A percentile compares a stretch with the other conserved stretches of the same genome.
These are phyloP conservation scores for Taphrorychus bicolor DNA, from an alignment of 2,888 invertebrate genomes.

Conservation along the genomic window DNA sequence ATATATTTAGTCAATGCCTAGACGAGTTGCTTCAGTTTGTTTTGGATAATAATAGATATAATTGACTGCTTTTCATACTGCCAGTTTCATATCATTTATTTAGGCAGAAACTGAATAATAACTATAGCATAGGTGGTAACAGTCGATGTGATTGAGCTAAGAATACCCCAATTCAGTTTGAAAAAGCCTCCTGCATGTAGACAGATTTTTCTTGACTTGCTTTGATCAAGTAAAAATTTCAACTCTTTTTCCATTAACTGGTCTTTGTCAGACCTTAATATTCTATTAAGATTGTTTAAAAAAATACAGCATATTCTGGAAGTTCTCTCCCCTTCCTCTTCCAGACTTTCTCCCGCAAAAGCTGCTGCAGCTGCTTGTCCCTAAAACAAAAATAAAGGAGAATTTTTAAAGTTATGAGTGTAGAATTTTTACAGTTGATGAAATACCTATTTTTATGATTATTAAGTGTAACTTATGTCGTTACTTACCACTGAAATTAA, in stretches of 20 bases:
- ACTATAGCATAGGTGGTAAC: slow-evolving; percentile 38
- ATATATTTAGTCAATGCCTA: too few relatives aligned
- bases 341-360: slow-evolving; percentile 26
- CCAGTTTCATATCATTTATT: slow-evolving; percentile 15
- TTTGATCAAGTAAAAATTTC: slow-evolving; percentile 25
- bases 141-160: slow-evolving; percentile 33
- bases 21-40: too few relatives aligned
- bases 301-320: slow-evolving; percentile 23
- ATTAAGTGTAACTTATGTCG: too few relatives aligned
- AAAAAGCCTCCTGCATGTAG: slow-evolving; percentile 40
- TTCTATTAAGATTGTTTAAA: slow-evolving; percentile 19
- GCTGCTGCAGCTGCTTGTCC: slow-evolving; percentile 27
- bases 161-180: slow-evolving; percentile 31
- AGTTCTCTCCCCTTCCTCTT: slow-evolving; percentile 23
- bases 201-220: slow-evolving; percentile 23
- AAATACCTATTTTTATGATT: too few relatives aligned
- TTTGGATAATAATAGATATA: too few relatives aligned
- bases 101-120: slow-evolving; percentile 32
- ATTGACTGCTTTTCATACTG: neutral
- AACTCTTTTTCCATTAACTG: slow-evolving; percentile 19
- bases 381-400: slow-evolving; percentile 36
- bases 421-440: too few relatives aligned
- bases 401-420: too few relatives aligned
- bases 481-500: slow-evolving; percentile 23
- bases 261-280: neutral